Base-by-base conservation (phyloP, 2,797 vertebrate genomes). In the Urophycis tenuis region DNA sequence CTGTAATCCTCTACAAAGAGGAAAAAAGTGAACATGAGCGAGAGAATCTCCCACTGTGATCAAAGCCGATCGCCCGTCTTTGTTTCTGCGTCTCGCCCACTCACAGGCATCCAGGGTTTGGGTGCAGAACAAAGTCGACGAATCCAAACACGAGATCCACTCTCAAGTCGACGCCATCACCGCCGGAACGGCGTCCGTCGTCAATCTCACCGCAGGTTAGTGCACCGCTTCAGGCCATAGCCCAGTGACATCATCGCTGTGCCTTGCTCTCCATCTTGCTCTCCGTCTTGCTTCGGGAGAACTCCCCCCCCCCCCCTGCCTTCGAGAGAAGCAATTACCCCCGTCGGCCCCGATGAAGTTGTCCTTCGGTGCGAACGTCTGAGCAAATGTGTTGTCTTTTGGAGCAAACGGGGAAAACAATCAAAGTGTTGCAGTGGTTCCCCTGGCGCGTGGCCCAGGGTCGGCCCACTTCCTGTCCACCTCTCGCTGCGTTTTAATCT, bases 141-240 rank as follows among this genome's bases (percentile, higher is more conserved):
- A 99, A 90, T 99, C 98, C 81, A 99, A 99, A 90, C 98, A 99
- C 34, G 98, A 99, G 92, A 99, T 99, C 88, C 98, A 99, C 92
- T 99, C 98, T 82, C 98, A 99, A 89, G 98, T 99, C 9, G 98
- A 99, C 83, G 98, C 98, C 80, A 99, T 99, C 90, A 98, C 97
- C 1, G 97, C 97, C 80, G 97, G 97, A 88, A 99, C 98, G 0
- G 98, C 98, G 0, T 99, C 98, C n/a, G 97, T 99, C 45, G 98
- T 99, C 90, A 99, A 99, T 91, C 96, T 99, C 83, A 99, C 98
- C 14, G 97, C 98, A 88, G 98, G 98, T 99, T 91, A 92, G 94
- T 88, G 17, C 4, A 49, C 5, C 19, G 45, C 19, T 12, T 60
- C 53, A 8, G 3, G n/a, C 53, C 1, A 10, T 17, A 10, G n/a